Conservation (phyloP, 1,140 invertebrate species). For the Cyrtorhinus lividipennis region DNA sequence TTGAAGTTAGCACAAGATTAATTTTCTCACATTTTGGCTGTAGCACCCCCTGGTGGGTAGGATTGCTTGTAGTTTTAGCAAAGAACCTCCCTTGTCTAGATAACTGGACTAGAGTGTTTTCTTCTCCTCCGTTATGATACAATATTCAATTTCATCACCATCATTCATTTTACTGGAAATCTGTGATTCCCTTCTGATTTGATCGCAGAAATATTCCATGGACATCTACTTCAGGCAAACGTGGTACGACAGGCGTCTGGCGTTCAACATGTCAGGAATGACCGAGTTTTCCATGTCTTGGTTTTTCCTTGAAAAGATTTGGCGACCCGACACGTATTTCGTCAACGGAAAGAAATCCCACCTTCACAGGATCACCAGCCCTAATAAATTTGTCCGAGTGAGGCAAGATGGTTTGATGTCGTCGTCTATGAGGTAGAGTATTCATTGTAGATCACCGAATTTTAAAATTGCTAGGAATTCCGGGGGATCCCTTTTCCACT, state of each 20-base stretch:
- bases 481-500: neutral
- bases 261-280: conserved; percentile 30
- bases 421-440: conserved; percentile 43
- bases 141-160: no score
- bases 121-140: no score
- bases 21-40: no score
- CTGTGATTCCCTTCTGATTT: no score
- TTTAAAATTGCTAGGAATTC: neutral
- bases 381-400: conserved; percentile 46
- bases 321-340: conserved; percentile 51
- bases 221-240: conserved; percentile 47
- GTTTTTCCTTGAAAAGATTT: conserved; percentile 37
- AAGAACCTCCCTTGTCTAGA: no score
- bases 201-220: conserved; percentile 42
- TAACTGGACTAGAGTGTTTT: no score
- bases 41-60: no score
- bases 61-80: no score
- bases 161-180: no score
- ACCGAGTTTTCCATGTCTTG: conserved; percentile 36
- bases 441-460: neutral
- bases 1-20: no score
- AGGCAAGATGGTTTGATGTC: conserved; percentile 40
- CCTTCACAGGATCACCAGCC: conserved; percentile 45
- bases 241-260: conserved; percentile 40
- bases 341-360: conserved; percentile 45